These are phyloP conservation scores for Xanthorhoe spadicearia DNA, from an alignment of 2,888 invertebrate species.

Conservation along the genomic window DNA sequence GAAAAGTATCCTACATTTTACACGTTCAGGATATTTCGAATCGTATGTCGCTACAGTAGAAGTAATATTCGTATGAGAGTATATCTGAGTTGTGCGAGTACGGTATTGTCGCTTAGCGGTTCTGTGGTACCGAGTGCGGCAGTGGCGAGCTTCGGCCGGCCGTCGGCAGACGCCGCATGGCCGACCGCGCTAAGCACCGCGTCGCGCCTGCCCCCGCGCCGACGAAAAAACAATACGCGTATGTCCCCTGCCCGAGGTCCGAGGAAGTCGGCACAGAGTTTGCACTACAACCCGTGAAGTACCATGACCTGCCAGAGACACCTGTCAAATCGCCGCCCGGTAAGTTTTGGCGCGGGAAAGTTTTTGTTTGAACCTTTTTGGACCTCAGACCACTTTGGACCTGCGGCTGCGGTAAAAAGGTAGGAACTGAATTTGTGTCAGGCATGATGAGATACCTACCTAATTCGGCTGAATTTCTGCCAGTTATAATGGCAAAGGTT, in stretches of 20 bases:
- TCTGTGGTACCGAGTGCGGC: conserved; percentile 48
- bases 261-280: conserved; percentile 82
- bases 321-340: conserved; percentile 69
- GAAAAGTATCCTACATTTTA: neutral
- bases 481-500: too few species aligned
- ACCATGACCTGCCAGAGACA: conserved; percentile 61
- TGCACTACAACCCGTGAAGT: conserved; percentile 67
- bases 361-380: too few species aligned
- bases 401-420: neutral
- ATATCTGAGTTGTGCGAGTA: neutral
- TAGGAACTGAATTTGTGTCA: neutral
- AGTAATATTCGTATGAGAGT: neutral
- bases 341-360: conserved; percentile 60
- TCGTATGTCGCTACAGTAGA: neutral
- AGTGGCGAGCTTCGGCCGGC: conserved; percentile 41
- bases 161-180: conserved; percentile 81
- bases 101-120: neutral
- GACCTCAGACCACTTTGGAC: too few species aligned
- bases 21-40: neutral
- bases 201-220: conserved; percentile 80
- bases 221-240: conserved; percentile 80
- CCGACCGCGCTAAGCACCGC: conserved; percentile 80
- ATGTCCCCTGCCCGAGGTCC: conserved; percentile 79
- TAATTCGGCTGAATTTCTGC: too few species aligned
- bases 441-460: too few species aligned